These are phyloP conservation scores for Prorops nasuta DNA, from an alignment of 1,140 invertebrate genomes.

Conservation along the genomic window DNA sequence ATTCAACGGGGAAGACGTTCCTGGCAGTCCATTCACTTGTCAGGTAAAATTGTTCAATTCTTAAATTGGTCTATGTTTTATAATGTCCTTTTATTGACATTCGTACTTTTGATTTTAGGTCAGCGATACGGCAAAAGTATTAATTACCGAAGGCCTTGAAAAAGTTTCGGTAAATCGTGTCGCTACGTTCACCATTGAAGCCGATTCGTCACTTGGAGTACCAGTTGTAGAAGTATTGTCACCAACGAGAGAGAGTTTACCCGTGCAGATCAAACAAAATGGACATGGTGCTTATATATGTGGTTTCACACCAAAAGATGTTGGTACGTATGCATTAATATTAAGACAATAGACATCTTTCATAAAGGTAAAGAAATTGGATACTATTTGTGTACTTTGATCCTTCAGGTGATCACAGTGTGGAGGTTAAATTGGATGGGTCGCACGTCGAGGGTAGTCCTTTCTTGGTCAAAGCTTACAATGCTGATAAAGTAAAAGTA, in stretches of 20 bases:
- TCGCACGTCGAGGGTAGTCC: constrained; percentile 90
- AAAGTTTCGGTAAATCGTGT: constrained; percentile 87
- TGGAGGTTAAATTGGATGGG: constrained; percentile 81
- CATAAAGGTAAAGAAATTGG: too few relatives aligned
- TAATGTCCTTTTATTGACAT: not conserved
- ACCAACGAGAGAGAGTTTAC: constrained; percentile 69
- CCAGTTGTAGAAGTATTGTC: constrained; percentile 78
- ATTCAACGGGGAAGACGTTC: constrained; percentile 95
- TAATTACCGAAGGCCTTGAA: constrained; percentile 78
- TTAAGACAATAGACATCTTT: too few relatives aligned
- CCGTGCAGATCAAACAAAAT: constrained; percentile 63
- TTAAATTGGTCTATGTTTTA: too few relatives aligned
- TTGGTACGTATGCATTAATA: constrained; percentile 61
- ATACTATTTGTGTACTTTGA: too few relatives aligned
- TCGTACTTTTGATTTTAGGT: constrained; percentile 32
- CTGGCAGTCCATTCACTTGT: constrained; percentile 79
- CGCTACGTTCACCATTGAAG: constrained; percentile 83
- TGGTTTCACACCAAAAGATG: constrained; percentile 83
- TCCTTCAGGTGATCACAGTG: constrained; percentile 85
- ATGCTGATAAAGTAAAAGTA: constrained; percentile 85
- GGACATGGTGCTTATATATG: constrained; percentile 57
- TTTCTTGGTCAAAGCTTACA: constrained; percentile 93
- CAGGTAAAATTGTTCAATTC: constrained; percentile 50
- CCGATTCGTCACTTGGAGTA: constrained; percentile 65
- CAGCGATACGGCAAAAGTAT: constrained; percentile 53